Conservation (phyloP, 2,888 invertebrate genomes). For the Ernsta delagoae region DNA sequence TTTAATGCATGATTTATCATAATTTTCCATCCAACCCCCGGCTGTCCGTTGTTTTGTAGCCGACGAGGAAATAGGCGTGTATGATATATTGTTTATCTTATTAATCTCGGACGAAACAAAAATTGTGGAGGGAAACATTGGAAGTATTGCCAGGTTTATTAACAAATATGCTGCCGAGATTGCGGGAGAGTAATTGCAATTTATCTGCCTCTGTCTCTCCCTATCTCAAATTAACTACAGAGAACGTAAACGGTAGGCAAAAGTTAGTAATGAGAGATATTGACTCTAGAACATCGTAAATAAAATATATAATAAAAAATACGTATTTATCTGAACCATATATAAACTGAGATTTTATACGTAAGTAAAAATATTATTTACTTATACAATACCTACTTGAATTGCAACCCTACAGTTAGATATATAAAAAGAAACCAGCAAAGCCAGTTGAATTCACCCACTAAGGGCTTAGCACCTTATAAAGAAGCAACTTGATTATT, state of each 20-base stretch:
- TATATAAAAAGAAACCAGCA: slow-evolving; percentile 32
- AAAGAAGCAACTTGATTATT: slow-evolving; percentile 38
- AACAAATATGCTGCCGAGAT: slow-evolving; percentile 65
- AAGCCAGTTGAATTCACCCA: slow-evolving; percentile 31
- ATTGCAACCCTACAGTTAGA: slow-evolving; percentile 31
- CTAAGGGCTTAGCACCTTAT: slow-evolving; percentile 38
- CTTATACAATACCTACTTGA: slow-evolving; percentile 10
- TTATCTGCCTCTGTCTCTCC: slow-evolving; percentile 45
- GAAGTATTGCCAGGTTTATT: slow-evolving; percentile 70
- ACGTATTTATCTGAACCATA: too few species aligned
- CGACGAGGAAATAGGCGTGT: slow-evolving; percentile 75
- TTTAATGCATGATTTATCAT: slow-evolving; percentile 85
- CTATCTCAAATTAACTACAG: slow-evolving; percentile 10
- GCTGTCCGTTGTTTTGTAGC: slow-evolving; percentile 77
- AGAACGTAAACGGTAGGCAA: slow-evolving; percentile 19
- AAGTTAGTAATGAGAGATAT: not conserved
- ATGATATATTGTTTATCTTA: slow-evolving; percentile 81
- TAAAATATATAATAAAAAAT: too few species aligned
- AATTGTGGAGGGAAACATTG: slow-evolving; percentile 67
- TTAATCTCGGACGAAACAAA: slow-evolving; percentile 76
- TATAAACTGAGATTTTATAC: too few species aligned
- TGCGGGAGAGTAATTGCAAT: slow-evolving; percentile 58
- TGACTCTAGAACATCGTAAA: not conserved
- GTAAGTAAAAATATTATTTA: too few species aligned
- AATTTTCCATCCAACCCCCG: slow-evolving; percentile 79